Conservation (phyloP, 2,888 invertebrate genomes). For the Andrena minutula region DNA sequence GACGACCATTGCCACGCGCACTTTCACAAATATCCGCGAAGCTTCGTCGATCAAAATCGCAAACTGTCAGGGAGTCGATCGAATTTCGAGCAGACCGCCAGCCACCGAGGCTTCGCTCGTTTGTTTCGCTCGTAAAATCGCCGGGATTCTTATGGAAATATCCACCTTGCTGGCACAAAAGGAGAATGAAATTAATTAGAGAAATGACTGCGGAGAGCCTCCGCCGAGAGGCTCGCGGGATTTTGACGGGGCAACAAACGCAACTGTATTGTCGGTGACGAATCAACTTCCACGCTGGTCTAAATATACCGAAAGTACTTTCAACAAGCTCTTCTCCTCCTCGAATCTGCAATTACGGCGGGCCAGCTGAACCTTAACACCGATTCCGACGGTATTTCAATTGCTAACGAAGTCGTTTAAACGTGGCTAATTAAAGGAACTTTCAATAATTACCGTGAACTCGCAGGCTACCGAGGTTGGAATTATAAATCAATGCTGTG, state of each 20-base stretch:
- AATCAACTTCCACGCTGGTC: constrained; percentile 15
- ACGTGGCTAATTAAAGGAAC: constrained; percentile 55
- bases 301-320: constrained; percentile 45
- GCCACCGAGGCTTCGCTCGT: no score
- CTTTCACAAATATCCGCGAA: not conserved
- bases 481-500: no score
- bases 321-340: constrained; percentile 23
- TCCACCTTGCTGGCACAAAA: no score
- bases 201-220: no score
- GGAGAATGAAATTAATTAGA: no score
- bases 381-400: constrained; percentile 55
- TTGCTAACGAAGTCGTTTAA: constrained; percentile 57
- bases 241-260: not conserved
- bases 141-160: no score
- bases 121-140: no score
- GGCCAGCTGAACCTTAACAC: constrained; percentile 30
- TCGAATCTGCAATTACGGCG: constrained; percentile 37
- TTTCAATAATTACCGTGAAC: constrained; percentile 40
- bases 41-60: not conserved
- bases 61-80: no score
- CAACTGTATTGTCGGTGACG: not conserved
- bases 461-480: no score
- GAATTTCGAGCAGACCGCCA: no score
- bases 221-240: no score
- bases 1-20: not conserved